These are phyloP conservation scores for Fopius arisanus DNA, from an alignment of 1,140 invertebrate genomes.

Conservation along the genomic window DNA sequence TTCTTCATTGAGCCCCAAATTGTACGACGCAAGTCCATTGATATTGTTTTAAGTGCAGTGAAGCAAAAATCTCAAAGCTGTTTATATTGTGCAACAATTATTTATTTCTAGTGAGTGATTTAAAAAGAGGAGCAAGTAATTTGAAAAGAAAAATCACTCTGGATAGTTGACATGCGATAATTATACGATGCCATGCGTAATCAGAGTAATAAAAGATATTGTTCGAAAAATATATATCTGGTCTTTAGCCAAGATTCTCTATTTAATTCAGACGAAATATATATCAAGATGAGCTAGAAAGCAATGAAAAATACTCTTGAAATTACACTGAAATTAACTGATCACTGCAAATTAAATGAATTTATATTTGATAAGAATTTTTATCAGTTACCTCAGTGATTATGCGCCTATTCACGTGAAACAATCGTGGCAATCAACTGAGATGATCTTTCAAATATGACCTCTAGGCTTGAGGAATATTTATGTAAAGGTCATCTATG, in stretches of 20 bases:
- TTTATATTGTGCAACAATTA: not conserved
- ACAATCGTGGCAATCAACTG: not conserved
- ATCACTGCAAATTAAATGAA: not conserved
- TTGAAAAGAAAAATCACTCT: not conserved
- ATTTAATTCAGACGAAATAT: not conserved
- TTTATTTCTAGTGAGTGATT: not conserved
- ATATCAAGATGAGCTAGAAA: not conserved
- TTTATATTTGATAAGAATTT: not conserved
- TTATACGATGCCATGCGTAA: not conserved
- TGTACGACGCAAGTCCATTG: constrained; percentile 40
- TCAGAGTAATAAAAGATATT: not conserved
- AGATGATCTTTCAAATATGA: constrained; percentile 41
- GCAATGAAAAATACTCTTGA: not conserved
- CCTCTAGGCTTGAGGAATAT: constrained; percentile 43
- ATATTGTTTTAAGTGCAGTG: constrained; percentile 20
- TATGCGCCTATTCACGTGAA: not conserved
- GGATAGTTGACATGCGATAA: not conserved
- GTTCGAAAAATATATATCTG: not conserved
- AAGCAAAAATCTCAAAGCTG: constrained; percentile 3
- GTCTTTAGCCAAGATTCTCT: not conserved
- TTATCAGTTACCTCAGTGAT: constrained; percentile 6
- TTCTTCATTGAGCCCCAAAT: constrained; percentile 36
- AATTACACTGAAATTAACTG: not conserved
- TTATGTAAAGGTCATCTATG: constrained; percentile 45
- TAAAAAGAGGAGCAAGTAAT: not conserved